Evolutionary conservation across 2,797 vertebrate species (phyloP).

Genomic region (Austrolebias charrua): DNA sequence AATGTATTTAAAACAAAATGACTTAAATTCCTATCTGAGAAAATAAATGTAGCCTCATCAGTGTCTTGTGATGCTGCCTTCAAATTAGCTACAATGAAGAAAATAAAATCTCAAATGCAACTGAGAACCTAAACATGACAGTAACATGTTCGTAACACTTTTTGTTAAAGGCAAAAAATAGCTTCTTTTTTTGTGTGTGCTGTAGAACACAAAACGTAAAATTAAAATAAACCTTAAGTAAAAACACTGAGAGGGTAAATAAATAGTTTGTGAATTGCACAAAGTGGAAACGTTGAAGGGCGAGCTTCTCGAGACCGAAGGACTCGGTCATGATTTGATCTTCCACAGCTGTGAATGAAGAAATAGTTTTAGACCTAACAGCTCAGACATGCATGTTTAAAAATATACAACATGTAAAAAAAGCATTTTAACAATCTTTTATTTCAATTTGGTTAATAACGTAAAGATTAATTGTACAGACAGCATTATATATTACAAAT

Average conservation of each 20-base stretch:
- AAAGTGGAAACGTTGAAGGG: constrained; percentile 82
- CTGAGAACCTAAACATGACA: constrained; percentile 40
- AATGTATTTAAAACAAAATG: too few relatives aligned
- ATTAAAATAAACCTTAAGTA: constrained; percentile 69
- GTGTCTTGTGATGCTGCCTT: constrained; percentile 16
- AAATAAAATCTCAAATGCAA: constrained; percentile 30
- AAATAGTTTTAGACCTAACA: not conserved
- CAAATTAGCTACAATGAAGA: constrained; percentile 8
- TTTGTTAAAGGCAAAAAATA: constrained; percentile 74
- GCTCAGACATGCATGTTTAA: too few relatives aligned
- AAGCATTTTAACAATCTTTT: too few relatives aligned
- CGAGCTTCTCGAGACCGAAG: constrained; percentile 72
- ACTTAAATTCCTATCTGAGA: constrained; percentile 28
- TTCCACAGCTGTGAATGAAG: constrained; percentile 89
- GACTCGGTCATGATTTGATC: constrained; percentile 92
- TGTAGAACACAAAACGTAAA: constrained; percentile 76
- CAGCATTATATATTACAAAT: too few relatives aligned
- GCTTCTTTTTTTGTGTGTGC: constrained; percentile 42
- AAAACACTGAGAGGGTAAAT: constrained; percentile 89
- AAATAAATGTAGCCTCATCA: not conserved
- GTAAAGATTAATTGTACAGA: too few relatives aligned
- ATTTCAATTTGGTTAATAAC: too few relatives aligned
- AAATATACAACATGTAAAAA: too few relatives aligned
- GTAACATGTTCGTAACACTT: constrained; percentile 60
- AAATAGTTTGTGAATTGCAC: constrained; percentile 94